Evolutionary conservation across 2,113 vertebrate species (phyloP), one percentile per base, ranked within the genome.

Genomic region (Phyllostomus hastatus): DNA sequence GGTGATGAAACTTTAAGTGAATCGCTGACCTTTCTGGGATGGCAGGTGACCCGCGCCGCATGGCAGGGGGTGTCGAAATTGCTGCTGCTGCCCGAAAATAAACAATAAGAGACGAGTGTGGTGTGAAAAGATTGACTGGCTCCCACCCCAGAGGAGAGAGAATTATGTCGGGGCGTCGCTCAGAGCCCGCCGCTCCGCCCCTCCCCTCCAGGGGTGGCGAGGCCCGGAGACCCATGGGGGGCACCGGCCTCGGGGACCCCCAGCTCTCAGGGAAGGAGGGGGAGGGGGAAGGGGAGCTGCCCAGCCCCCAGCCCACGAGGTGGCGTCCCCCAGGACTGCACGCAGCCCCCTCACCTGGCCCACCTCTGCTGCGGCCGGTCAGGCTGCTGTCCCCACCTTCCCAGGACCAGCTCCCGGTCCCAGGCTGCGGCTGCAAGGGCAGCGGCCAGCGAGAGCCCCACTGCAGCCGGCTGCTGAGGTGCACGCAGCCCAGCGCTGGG

Each of bases 91-190:
- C 98, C 99, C n/a, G 98, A 99, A 99, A 99, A 99, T 99, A 99
- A 99, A 99, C 99, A 99, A 99, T 99, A 99, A 99, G 98, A 98
- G 99, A 98, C 98, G 98, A 98, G 98, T 97, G 99, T 98, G 98
- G 98, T 98, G 98, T 98, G 98, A 98, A 98, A 99, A 99, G 99
- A 99, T 99, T 98, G 99, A 98, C 98, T 99, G 98, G 98, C 97
- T 98, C 99, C 99, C 99, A 98, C 98, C 98, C 98, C 95, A 98
- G 98, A 66, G 57, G 4, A 1, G 97, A 1, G 97, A 98, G 99
- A 98, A 99, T 99, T 99, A 98, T 98, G 98, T 98, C 95, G 50
- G 98, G 98, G 98, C 98, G 98, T 97, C 98, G 98, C 99, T 99
- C 99, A 98, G 98, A 99, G 99, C 98, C 98, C 97, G 98, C 98